These are phyloP conservation scores for Cossypha heuglini DNA, from an alignment of 2,797 vertebrate genomes.

Conservation along the genomic window DNA sequence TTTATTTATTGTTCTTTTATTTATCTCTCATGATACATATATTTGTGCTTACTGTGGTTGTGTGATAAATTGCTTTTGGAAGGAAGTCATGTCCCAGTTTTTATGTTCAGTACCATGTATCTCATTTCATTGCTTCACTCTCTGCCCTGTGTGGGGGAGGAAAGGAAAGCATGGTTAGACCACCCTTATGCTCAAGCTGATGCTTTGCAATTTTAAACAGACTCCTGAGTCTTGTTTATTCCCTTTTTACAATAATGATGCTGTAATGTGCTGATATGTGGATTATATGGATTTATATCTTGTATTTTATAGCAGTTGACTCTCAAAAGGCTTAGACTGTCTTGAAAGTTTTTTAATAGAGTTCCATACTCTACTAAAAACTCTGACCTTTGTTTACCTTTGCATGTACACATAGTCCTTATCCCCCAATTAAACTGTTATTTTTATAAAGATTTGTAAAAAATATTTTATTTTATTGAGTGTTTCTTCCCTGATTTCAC, in stretches of 20 bases:
- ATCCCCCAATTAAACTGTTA: background rate
- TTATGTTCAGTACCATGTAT: background rate
- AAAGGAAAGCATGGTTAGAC: background rate
- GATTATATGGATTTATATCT: background rate
- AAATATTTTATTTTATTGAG: background rate
- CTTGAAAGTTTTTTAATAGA: background rate
- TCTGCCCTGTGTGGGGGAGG: background rate
- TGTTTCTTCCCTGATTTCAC: background rate
- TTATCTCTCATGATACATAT: background rate
- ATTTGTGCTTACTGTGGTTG: background rate
- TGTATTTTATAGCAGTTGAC: background rate
- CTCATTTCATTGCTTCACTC: background rate
- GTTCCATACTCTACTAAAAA: background rate
- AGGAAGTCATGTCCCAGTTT: background rate
- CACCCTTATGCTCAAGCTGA: background rate
- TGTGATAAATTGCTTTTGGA: background rate
- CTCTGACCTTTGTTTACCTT: background rate
- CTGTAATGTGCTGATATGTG: background rate
- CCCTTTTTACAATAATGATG: background rate
- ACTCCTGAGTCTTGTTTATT: background rate
- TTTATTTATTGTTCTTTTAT: background rate
- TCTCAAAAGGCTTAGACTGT: background rate
- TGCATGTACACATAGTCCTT: too few relatives aligned
- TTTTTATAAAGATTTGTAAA: background rate
- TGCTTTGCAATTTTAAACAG: conserved; percentile 16